These are phyloP conservation scores for Palythoa grandiflora DNA, from an alignment of 92 coral and sea anemone species.

Conservation along the genomic window DNA sequence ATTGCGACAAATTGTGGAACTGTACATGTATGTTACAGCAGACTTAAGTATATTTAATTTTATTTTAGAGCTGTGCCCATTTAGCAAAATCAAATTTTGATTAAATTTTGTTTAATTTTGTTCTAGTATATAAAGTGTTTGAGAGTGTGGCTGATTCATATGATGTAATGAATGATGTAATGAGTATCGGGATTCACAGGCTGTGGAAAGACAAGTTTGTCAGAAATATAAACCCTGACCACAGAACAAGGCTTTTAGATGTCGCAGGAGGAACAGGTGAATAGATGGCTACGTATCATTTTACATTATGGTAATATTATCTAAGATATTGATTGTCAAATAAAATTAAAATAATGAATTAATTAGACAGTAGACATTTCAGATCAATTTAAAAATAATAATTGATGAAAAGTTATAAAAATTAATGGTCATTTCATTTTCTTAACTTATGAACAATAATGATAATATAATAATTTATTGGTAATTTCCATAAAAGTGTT, in stretches of 20 bases:
- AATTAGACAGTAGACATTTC: too few species aligned
- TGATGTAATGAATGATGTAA: slow-evolving; percentile 95
- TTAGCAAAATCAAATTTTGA: background rate
- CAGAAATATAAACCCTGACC: slow-evolving; percentile 76
- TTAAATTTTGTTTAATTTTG: background rate
- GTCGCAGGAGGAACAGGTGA: slow-evolving; percentile 99
- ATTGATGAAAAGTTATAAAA: background rate
- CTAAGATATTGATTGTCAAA: too few species aligned
- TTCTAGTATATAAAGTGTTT: slow-evolving; percentile 90
- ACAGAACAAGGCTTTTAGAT: slow-evolving; percentile 90
- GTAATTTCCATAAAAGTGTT: too few species aligned
- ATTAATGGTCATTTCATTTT: background rate
- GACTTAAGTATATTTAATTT: too few species aligned
- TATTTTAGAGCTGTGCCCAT: background rate
- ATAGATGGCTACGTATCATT: background rate
- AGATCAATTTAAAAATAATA: too few species aligned
- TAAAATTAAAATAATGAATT: too few species aligned
- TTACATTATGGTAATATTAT: background rate
- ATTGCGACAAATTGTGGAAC: too few species aligned
- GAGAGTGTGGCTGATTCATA: slow-evolving; percentile 94
- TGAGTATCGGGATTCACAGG: slow-evolving; percentile 97
- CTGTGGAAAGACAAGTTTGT: slow-evolving; percentile 96
- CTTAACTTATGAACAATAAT: too few species aligned
- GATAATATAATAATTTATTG: too few species aligned
- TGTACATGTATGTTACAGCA: too few species aligned